Conservation (phyloP, 1,140 invertebrate species). For the Babylonia areolata region DNA sequence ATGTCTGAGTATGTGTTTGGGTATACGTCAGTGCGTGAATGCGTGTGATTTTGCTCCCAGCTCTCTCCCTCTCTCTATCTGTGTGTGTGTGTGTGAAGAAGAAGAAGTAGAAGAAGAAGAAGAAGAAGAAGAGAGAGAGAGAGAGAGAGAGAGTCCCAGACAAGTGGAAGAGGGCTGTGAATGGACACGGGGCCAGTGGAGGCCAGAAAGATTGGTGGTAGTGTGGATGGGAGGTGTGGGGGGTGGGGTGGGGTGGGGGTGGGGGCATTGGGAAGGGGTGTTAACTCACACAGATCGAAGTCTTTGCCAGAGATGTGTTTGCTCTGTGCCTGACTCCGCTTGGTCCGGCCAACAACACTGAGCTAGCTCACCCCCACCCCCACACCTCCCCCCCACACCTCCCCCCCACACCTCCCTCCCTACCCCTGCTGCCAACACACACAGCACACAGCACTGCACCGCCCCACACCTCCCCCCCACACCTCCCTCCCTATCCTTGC, state of each 20-base stretch:
- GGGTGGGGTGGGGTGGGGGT: background rate
- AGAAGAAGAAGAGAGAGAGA: slow-evolving; percentile 2
- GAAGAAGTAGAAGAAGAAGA: background rate
- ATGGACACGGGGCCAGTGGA: background rate
- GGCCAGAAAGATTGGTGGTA: background rate
- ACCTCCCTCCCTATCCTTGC: no score
- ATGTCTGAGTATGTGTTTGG: background rate
- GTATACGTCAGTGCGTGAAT: background rate
- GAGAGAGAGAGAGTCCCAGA: background rate
- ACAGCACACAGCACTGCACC: background rate
- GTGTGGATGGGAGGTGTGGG: background rate
- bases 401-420: no score
- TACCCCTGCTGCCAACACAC: background rate
- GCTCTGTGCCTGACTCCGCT: background rate
- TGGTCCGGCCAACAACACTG: background rate
- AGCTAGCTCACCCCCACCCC: background rate
- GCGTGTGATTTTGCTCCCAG: background rate
- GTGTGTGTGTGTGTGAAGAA: background rate
- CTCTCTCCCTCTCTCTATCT: background rate
- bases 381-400: no score
- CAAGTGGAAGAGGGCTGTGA: background rate
- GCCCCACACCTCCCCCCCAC: no score
- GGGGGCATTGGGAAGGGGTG: slow-evolving; percentile 5
- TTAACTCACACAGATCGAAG: background rate
- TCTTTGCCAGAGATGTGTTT: background rate